Percentiles rank a stretch among this genome's conserved stretches.
Conservation (phyloP, 2,113 vertebrate species). For the Epinephelus fuscoguttatus region DNA sequence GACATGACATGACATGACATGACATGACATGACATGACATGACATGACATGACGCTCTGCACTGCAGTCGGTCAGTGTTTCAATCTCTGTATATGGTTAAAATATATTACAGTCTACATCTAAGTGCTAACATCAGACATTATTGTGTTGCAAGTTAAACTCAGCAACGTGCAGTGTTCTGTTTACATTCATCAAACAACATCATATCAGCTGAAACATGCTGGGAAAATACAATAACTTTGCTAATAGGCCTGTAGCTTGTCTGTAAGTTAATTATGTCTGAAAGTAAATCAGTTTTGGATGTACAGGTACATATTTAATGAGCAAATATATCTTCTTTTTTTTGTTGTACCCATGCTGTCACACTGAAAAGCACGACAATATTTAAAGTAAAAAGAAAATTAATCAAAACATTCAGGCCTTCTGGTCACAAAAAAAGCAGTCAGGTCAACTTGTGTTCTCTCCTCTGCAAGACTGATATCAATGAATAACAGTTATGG, state of each 20-base stretch:
- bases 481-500: too few relatives aligned
- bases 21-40: neutral
- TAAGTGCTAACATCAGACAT: constrained; percentile 46
- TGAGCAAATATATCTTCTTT: constrained; percentile 25
- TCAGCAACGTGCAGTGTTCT: constrained; percentile 11
- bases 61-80: neutral
- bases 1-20: neutral
- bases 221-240: constrained; percentile 51
- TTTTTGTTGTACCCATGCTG: constrained; percentile 4
- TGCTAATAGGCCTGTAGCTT: constrained; percentile 45
- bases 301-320: constrained; percentile 35
- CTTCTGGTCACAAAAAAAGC: neutral
- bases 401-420: constrained; percentile 40
- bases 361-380: neutral
- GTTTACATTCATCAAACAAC: constrained; percentile 50
- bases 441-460: too few relatives aligned
- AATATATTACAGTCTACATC: neutral
- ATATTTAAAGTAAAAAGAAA: constrained; percentile 15
- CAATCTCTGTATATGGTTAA: neutral
- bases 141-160: constrained; percentile 34
- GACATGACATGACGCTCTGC: neutral
- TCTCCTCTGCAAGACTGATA: too few relatives aligned
- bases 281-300: constrained; percentile 34
- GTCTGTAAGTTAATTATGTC: constrained; percentile 51
- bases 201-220: constrained; percentile 37